Percentiles rank a stretch among this genome's conserved stretches.
phyloP scores from a whole-genome alignment of 2,113 vertebrate species.

The Tamias sibiricus region DNA sequence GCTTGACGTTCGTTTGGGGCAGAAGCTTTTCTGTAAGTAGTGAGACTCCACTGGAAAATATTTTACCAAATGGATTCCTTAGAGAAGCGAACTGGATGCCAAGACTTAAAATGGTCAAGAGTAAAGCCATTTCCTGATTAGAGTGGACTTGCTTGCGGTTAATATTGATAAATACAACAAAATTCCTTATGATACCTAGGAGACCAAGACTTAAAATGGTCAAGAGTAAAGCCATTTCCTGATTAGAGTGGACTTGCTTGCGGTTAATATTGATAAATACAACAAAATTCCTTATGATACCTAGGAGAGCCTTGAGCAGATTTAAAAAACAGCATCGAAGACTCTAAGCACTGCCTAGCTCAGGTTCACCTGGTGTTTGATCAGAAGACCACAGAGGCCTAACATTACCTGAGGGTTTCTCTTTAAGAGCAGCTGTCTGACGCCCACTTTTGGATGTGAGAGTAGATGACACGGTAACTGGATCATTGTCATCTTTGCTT shows the following conservation, averaged over 20 bases:
- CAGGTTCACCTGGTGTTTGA: conserved; percentile 33
- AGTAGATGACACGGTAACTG: background rate
- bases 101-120: conserved; percentile 69
- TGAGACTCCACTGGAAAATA: background rate
- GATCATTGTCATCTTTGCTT: conserved; percentile 32
- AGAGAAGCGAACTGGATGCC: background rate
- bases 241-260: conserved; percentile 72
- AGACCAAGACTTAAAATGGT: conserved; percentile 61
- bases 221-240: conserved; percentile 79
- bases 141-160: conserved; percentile 74
- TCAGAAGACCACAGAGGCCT: background rate
- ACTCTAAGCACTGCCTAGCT: background rate
- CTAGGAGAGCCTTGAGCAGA: conserved; percentile 57
- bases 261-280: conserved; percentile 76
- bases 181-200: conserved; percentile 43
- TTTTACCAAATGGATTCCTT: background rate
- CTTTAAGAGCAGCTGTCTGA: conserved; percentile 14
- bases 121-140: conserved; percentile 78
- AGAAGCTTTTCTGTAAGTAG: background rate
- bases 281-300: conserved; percentile 62
- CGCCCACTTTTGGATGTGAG: conserved; percentile 1
- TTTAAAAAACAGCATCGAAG: background rate
- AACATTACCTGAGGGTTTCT: background rate
- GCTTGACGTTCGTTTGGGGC: background rate
- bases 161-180: conserved; percentile 76